Conservation (phyloP, 2,797 vertebrate genomes). For the Eurystomus glaucurus region DNA sequence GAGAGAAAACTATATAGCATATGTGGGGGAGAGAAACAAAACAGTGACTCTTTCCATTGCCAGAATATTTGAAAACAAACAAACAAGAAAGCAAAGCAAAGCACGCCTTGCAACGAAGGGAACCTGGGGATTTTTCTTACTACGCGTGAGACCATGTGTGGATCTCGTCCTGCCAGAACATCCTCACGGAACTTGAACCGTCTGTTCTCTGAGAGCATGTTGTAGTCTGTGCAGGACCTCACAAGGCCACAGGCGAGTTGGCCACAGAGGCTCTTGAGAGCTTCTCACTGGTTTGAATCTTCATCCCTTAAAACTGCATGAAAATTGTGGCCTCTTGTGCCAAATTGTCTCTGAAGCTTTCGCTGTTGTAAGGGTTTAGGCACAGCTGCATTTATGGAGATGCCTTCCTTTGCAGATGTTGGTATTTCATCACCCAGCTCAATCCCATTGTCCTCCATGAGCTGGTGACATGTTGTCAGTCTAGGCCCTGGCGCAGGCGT, state of each 20-base stretch:
- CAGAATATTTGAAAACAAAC: slow-evolving; percentile 77
- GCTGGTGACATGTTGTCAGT: neutral
- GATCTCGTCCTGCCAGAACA: neutral
- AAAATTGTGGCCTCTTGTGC: neutral
- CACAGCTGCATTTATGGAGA: neutral
- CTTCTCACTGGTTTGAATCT: neutral
- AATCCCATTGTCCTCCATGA: neutral
- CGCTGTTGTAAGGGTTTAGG: neutral
- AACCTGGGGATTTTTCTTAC: slow-evolving; percentile 40
- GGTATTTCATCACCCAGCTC: neutral
- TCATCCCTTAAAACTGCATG: accelerated
- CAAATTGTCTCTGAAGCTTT: neutral
- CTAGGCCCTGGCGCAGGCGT: accelerated
- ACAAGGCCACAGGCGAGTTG: accelerated
- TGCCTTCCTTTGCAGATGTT: neutral
- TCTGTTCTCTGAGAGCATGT: accelerated
- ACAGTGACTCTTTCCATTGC: slow-evolving; percentile 68
- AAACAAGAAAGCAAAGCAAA: slow-evolving; percentile 62
- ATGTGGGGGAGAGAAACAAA: slow-evolving; percentile 75
- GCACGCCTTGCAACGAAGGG: neutral
- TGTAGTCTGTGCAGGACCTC: accelerated
- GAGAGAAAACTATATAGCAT: slow-evolving; percentile 67
- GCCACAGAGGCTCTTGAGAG: neutral
- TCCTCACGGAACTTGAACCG: accelerated
- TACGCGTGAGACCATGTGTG: neutral